Evolutionary conservation across 2,888 invertebrate species (phyloP).

Genomic region (Conus canariensis): DNA sequence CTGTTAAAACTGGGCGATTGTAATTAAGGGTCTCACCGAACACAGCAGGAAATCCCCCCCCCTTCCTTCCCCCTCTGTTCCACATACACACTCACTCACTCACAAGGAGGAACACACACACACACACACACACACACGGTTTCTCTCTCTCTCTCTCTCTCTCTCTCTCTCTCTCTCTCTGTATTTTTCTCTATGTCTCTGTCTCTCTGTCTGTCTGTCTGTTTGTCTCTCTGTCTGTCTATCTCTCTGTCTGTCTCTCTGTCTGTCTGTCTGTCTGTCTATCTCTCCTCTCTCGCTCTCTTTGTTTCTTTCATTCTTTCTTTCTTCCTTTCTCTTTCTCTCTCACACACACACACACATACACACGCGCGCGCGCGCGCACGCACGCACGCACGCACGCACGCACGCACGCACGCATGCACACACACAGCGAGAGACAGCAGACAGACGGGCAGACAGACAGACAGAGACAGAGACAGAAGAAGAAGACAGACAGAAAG

Average conservation of each 20-base stretch:
- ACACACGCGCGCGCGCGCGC: too few species aligned
- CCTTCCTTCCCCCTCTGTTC: too few species aligned
- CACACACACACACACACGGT: background rate
- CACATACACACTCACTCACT: too few species aligned
- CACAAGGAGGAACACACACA: background rate
- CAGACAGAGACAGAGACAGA: background rate
- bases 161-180: background rate
- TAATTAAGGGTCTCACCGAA: too few species aligned
- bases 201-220: background rate
- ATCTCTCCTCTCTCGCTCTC: constrained; percentile 4
- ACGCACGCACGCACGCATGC: too few species aligned
- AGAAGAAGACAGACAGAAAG: background rate
- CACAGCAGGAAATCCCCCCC: too few species aligned
- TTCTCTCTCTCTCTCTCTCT: background rate
- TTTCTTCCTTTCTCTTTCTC: background rate
- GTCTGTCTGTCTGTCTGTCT: background rate
- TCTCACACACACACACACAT: background rate
- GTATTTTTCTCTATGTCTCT: constrained; percentile 8
- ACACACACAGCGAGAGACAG: background rate
- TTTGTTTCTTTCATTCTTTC: constrained; percentile 20
- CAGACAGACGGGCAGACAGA: background rate
- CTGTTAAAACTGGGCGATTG: too few species aligned
- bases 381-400: too few species aligned
- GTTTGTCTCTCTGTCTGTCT: too few species aligned
- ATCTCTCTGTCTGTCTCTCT: background rate